Evolutionary conservation across 2,113 vertebrate genomes (phyloP).

Genomic region (Xyliphius kryptos): DNA sequence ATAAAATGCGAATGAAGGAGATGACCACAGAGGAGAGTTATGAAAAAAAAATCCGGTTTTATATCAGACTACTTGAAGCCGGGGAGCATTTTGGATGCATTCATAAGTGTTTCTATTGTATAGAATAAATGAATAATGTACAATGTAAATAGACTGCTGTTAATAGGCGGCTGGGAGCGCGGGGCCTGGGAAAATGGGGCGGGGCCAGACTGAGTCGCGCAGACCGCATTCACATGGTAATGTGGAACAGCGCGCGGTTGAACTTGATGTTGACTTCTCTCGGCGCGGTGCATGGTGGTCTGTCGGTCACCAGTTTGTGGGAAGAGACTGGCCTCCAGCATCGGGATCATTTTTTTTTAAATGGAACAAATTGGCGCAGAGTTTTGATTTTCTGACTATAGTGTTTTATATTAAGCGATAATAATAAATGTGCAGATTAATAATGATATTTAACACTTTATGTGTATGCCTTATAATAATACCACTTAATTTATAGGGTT

Average conservation of each 20-base stretch:
- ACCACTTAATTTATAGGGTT: too few relatives aligned
- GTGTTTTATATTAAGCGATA: too few relatives aligned
- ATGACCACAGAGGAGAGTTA: too few relatives aligned
- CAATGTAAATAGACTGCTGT: constrained; percentile 20
- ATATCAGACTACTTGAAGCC: too few relatives aligned
- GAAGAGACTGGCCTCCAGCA: constrained; percentile 63
- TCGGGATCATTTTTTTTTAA: constrained; percentile 22
- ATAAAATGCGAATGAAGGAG: too few relatives aligned
- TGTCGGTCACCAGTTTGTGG: constrained; percentile 68
- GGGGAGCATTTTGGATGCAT: not conserved
- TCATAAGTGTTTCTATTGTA: not conserved
- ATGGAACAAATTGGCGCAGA: not conserved
- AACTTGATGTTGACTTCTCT: constrained; percentile 89
- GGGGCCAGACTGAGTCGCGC: constrained; percentile 67
- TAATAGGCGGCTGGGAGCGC: constrained; percentile 50
- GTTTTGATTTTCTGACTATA: not conserved
- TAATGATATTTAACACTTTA: too few relatives aligned
- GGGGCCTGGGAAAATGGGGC: constrained; percentile 80
- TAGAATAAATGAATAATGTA: constrained; percentile 18
- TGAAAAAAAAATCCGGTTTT: too few relatives aligned
- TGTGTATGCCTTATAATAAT: too few relatives aligned
- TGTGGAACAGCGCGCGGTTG: constrained; percentile 72
- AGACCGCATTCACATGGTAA: constrained; percentile 83
- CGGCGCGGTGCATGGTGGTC: constrained; percentile 37
- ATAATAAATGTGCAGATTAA: too few relatives aligned